A percentile compares a stretch with the other conserved stretches of the same genome.
Evolutionary conservation across 2,113 vertebrate genomes (phyloP).

Genomic region (Amazona vittata): DNA sequence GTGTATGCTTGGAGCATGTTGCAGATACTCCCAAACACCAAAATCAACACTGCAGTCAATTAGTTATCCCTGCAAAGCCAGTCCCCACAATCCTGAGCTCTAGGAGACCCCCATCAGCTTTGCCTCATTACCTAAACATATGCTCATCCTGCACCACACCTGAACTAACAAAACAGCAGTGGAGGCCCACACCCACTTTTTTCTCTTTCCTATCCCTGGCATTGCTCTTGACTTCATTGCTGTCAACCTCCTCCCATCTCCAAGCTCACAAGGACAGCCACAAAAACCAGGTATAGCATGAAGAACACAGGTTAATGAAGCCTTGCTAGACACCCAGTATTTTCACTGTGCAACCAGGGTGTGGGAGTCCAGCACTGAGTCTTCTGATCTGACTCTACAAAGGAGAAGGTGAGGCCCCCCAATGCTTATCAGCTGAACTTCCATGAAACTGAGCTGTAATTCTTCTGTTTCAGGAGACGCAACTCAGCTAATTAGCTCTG

Average conservation of each 20-base stretch:
- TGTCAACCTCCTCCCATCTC: not conserved
- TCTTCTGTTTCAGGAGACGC: slow-evolving; percentile 19
- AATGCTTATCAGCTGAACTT: not conserved
- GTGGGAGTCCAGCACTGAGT: not conserved
- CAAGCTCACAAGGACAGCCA: not conserved
- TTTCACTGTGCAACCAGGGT: not conserved
- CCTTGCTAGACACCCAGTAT: not conserved
- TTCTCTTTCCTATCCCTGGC: not conserved
- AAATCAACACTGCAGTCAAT: not conserved
- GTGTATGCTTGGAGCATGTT: accelerated
- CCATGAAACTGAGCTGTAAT: accelerated
- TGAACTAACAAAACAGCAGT: not conserved
- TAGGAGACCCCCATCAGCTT: not conserved
- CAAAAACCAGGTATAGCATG: accelerated
- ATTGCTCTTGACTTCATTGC: not conserved
- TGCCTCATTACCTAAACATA: accelerated
- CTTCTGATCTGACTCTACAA: not conserved
- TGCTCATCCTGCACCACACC: not conserved
- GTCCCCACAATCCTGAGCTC: not conserved
- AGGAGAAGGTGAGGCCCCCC: not conserved
- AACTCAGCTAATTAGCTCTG: slow-evolving; percentile 9
- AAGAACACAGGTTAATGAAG: not conserved
- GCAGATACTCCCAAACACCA: not conserved
- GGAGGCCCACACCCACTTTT: not conserved
- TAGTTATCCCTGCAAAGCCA: not conserved